Conservation (phyloP, 2,113 vertebrate genomes). For the Haemorhous mexicanus region DNA sequence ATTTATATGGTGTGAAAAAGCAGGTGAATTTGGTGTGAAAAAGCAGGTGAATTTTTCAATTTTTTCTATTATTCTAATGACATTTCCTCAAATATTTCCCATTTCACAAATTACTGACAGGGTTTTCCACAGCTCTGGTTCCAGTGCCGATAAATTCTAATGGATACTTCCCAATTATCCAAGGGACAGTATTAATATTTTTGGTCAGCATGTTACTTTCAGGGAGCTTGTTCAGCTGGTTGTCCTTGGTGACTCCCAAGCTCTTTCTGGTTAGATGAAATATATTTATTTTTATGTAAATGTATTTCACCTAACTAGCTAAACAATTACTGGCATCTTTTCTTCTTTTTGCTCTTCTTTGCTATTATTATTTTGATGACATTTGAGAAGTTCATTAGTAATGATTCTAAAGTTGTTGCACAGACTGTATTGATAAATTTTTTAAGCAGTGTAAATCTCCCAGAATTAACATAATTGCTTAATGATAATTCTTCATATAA, state of each 20-base stretch:
- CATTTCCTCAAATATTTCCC: not conserved
- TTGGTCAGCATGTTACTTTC: not conserved
- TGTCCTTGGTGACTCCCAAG: not conserved
- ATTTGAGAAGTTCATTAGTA: not conserved
- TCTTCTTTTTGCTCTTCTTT: not conserved
- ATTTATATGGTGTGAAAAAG: not conserved
- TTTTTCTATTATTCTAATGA: not conserved
- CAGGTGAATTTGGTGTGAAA: not conserved
- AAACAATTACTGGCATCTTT: not conserved
- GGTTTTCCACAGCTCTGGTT: not conserved
- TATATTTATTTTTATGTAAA: not conserved
- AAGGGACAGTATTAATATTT: not conserved
- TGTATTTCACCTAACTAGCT: not conserved
- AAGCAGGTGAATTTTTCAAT: not conserved
- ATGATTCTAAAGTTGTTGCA: constrained; percentile 2
- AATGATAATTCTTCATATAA: constrained; percentile 9
- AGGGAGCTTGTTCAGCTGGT: not conserved
- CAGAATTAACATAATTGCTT: constrained; percentile 3
- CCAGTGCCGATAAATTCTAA: not conserved
- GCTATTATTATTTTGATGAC: not conserved
- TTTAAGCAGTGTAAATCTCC: not conserved
- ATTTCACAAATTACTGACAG: not conserved
- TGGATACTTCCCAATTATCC: not conserved
- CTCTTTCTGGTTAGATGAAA: not conserved
- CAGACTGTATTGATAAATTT: not conserved